Percentiles rank a stretch among this genome's conserved stretches.
Evolutionary conservation across 1,140 invertebrate species (phyloP).

Genomic region (Drosophila tsacasi): DNA sequence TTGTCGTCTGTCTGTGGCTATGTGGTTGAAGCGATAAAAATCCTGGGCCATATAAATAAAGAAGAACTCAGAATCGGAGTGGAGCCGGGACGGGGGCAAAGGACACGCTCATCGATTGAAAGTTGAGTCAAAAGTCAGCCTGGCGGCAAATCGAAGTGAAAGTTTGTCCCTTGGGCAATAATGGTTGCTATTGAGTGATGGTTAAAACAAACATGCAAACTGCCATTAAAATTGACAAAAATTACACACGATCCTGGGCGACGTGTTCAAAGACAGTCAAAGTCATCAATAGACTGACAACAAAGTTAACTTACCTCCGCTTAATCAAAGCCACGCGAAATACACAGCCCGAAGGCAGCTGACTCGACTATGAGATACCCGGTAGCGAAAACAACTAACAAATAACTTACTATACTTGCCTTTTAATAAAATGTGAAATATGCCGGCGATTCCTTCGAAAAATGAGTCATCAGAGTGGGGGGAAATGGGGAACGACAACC

Average conservation of each 20-base stretch:
- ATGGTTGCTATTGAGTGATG: conserved; percentile 10
- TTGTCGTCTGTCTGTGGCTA: conserved; percentile 33
- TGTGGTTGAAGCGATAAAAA: conserved; percentile 69
- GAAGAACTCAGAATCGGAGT: conserved; percentile 12
- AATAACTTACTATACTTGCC: neutral
- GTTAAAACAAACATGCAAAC: conserved; percentile 60
- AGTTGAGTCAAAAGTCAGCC: conserved; percentile 64
- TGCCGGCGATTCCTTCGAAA: neutral
- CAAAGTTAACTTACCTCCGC: conserved; percentile 49
- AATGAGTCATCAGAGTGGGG: neutral
- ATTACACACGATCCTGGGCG: conserved; percentile 41
- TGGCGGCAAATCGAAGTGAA: conserved; percentile 79
- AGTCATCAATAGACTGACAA: conserved; percentile 42
- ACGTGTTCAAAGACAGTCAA: conserved; percentile 41
- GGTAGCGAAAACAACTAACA: neutral
- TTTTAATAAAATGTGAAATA: neutral
- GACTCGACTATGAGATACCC: neutral
- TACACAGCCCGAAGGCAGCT: too few relatives aligned
- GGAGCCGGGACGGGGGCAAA: neutral
- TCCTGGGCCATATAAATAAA: conserved; percentile 48
- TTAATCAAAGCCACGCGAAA: conserved; percentile 38
- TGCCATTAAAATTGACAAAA: conserved; percentile 74
- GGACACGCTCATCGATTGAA: conserved; percentile 32
- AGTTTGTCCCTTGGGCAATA: conserved; percentile 53
- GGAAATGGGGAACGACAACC: conserved; percentile 3